Evolutionary conservation across 2,888 invertebrate species (phyloP).

Genomic region (Nowickia ferox): DNA sequence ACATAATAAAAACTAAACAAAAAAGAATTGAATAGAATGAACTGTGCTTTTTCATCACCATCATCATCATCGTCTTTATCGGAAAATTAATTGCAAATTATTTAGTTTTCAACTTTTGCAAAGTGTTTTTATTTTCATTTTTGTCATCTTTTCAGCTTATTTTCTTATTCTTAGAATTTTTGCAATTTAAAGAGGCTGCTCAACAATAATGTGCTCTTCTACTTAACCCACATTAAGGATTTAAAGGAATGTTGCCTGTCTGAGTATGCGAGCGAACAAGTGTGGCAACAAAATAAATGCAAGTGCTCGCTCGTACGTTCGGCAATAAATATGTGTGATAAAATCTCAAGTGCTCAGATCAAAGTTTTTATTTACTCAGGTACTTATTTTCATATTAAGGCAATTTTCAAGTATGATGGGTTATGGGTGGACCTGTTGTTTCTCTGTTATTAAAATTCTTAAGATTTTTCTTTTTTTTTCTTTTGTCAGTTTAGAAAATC

Average conservation of each 20-base stretch:
- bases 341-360: constrained; percentile 42
- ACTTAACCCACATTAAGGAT: constrained; percentile 55
- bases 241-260: constrained; percentile 1
- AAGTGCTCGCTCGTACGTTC: neutral
- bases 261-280: neutral
- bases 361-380: constrained; percentile 27
- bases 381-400: constrained; percentile 19
- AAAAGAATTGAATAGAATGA: constrained; percentile 18
- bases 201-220: constrained; percentile 25
- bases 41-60: constrained; percentile 36
- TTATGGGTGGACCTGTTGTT: neutral
- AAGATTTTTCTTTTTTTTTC: neutral
- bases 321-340: constrained; percentile 2
- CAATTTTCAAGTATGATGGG: neutral
- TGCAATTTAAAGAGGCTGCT: constrained; percentile 33
- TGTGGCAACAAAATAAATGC: constrained; percentile 19
- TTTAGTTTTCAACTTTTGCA: constrained; percentile 43
- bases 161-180: constrained; percentile 13
- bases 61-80: constrained; percentile 13
- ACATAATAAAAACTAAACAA: neutral
- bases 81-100: constrained; percentile 58
- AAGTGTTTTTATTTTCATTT: constrained; percentile 11
- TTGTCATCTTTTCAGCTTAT: constrained; percentile 11
- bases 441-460: neutral
- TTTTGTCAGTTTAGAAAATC: neutral